phyloP scores from a whole-genome alignment of 2,113 vertebrate genomes.

The Pogona vitticeps region DNA sequence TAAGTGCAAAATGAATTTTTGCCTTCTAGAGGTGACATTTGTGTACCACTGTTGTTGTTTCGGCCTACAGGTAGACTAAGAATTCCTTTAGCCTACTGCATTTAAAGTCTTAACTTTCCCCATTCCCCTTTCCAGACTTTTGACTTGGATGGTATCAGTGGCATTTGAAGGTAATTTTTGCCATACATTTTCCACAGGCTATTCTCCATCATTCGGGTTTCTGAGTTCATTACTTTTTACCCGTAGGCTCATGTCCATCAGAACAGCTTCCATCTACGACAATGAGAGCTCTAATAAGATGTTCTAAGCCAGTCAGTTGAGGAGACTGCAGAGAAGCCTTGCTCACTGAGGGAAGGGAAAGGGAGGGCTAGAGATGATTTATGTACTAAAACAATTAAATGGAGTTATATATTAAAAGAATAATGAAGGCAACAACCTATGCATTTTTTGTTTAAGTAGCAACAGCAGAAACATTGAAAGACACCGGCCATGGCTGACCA shows the following conservation, averaged over 20 bases:
- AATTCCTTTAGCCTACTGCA: fast-evolving
- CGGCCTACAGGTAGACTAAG: neutral
- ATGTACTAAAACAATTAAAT: neutral
- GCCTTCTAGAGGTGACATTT: neutral
- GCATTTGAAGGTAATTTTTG: fast-evolving
- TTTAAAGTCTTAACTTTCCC: neutral
- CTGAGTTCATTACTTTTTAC: neutral
- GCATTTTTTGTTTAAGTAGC: neutral
- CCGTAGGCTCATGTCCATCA: neutral
- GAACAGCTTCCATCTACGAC: neutral
- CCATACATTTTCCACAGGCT: neutral
- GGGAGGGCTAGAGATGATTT: neutral
- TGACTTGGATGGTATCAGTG: neutral
- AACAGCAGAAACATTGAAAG: neutral
- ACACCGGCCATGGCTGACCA: neutral
- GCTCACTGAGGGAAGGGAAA: neutral
- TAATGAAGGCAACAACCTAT: neutral
- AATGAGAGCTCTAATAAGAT: neutral
- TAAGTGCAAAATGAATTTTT: neutral
- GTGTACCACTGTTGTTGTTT: neutral
- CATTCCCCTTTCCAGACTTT: neutral
- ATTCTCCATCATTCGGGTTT: neutral
- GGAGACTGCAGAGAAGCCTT: neutral
- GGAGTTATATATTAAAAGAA: neutral
- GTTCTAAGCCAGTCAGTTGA: neutral